Conservation (phyloP, 2,113 vertebrate genomes). For the Meriones unguiculatus region DNA sequence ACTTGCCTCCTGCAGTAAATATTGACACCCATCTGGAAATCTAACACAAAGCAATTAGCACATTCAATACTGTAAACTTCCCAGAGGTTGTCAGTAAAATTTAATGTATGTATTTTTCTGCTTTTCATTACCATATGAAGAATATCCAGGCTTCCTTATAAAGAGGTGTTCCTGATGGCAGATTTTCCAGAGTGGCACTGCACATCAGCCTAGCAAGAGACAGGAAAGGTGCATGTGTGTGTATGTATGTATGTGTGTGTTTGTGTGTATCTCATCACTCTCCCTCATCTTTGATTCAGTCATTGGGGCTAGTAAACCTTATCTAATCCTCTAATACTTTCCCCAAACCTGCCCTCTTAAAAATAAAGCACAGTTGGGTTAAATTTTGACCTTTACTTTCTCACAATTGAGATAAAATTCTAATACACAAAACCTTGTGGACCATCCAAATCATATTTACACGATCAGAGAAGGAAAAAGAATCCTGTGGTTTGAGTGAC, state of each 20-base stretch:
- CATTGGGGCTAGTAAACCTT: too few species aligned
- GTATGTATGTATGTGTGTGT: too few species aligned
- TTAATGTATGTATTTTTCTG: background rate
- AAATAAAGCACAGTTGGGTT: background rate
- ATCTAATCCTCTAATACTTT: background rate
- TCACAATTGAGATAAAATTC: background rate
- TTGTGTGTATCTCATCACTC: background rate
- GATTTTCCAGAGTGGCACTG: background rate
- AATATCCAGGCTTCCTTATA: background rate
- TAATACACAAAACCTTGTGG: background rate
- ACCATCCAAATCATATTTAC: background rate
- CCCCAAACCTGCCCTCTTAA: background rate
- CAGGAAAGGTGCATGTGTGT: background rate
- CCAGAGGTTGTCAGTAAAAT: background rate
- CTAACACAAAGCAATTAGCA: background rate
- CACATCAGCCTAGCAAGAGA: background rate
- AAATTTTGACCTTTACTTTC: background rate
- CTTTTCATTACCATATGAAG: background rate
- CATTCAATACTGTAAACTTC: background rate
- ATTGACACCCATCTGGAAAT: background rate
- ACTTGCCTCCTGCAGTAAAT: background rate
- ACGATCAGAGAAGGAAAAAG: background rate
- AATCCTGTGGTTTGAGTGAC: background rate
- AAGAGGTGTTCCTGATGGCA: background rate
- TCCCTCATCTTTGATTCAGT: background rate